Evolutionary conservation across 1,140 invertebrate species (phyloP), one percentile per base, ranked within the genome.

Genomic region (Conopomorpha cramerella): DNA sequence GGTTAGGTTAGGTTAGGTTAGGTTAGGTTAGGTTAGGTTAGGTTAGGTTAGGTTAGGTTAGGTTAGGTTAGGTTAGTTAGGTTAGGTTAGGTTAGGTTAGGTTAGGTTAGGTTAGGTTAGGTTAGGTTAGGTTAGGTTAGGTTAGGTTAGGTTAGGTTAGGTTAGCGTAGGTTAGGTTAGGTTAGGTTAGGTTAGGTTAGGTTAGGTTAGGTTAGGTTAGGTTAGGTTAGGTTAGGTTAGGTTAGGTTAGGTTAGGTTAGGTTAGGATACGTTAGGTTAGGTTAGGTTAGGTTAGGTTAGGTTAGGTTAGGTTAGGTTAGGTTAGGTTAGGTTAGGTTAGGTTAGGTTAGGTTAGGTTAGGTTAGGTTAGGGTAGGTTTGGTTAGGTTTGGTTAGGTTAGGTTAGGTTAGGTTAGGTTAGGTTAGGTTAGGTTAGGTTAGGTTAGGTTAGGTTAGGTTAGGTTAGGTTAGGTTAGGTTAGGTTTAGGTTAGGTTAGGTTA

Each of bases 391-490:
- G 18, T 36, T 39, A 31, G 30, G 29, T 33, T 38, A 16, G 30
- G 29, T 38, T 38, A 31, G 28, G 36, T 38, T 47, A 41, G 43
- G 43, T 47, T 45, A 29, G 32, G 38, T 39, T 39, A 29, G 25
- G 32, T 36, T 39, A 29, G 31, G 38, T 35, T 39, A 29, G 32
- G 32, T 39, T 43, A 34, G 36, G 41, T 43, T 43, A 27, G 30
- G 36, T 39, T 42, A 32, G 35, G 36, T 42, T 42, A 26, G 29
- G 28, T 42, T 38, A 18, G 32, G 45, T 46, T 49, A 39, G 39
- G 45, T 48, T 48, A 34, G 40, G 39, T 43, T 48, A 40, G 40
- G 46, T 49, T 49, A 39, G 39, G 45, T 49, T 48, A 16, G 33
- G 44, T 38, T 47, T n/a, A n/a, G n/a, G n/a, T n/a, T n/a, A n/a